These are phyloP conservation scores for Erethizon dorsatum DNA, from an alignment of 2,797 vertebrate species.

Conservation along the genomic window DNA sequence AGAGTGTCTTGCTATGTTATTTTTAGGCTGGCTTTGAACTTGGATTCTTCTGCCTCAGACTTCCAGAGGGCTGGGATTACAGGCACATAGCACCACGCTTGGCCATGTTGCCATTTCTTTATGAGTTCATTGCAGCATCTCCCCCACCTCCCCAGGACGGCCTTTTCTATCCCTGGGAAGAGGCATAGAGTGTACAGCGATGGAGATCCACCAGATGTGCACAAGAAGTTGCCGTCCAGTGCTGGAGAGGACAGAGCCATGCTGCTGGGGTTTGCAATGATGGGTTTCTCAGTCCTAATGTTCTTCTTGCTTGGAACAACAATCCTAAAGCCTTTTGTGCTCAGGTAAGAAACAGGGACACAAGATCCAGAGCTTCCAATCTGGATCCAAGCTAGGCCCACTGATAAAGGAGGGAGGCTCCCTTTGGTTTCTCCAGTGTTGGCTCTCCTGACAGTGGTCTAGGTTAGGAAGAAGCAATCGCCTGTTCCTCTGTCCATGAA, in stretches of 20 bases:
- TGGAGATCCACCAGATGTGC: conserved; percentile 74
- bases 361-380: neutral
- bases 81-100: neutral
- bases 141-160: conserved; percentile 85
- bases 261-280: conserved; percentile 93
- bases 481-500: neutral
- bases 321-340: conserved; percentile 91
- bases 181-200: conserved; percentile 80
- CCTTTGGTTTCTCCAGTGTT: neutral
- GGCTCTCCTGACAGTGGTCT: neutral
- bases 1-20: neutral
- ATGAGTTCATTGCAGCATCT: neutral
- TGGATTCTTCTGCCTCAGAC: neutral
- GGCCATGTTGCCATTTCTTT: neutral
- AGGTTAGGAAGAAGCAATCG: neutral
- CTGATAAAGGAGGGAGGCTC: neutral
- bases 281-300: conserved; percentile 93
- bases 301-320: conserved; percentile 93
- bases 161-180: conserved; percentile 77
- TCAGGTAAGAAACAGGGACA: conserved; percentile 89
- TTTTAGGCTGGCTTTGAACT: neutral
- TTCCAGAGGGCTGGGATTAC: neutral
- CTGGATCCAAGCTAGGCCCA: neutral
- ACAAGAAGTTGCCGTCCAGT: conserved; percentile 87
- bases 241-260: conserved; percentile 93